Evolutionary conservation across 2,113 vertebrate genomes (phyloP), one percentile per base, ranked within the genome.

Genomic region (Talpa occidentalis): DNA sequence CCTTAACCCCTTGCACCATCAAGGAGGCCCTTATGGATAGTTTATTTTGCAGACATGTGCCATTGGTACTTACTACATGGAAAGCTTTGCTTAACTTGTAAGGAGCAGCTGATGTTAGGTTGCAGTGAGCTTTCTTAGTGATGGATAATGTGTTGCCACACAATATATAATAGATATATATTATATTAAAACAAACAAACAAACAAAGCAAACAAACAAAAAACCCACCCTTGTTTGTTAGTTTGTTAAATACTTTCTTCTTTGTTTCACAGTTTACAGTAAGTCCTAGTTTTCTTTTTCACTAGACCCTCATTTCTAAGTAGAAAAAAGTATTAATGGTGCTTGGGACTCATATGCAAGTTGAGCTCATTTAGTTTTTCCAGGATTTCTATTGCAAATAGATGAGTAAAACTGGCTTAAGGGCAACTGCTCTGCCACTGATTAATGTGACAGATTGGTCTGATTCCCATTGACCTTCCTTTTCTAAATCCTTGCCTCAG

Each of bases 241-340:
- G n/a, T 62, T 59, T 69, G n/a, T 88, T 77, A 2, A 59, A n/a
- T 49, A n/a, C 84, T 76, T 82, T 87, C 32, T 70, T 26, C 11
- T 78, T 95, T 92, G 35, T n/a, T 84, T 94, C 26, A 80, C 14
- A 88, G 9, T 78, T 93, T 54, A 70, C 2, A 83, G 19, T 40
- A 87, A 80, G 67, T 37, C 14, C 37, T 28, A 66, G 54, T 52
- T 76, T 93, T 92, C 14, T 67, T 74, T 94, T 32, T 62, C 28
- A 59, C 42, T 64, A 10, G 35, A 19, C 28, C 32, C 49, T 96
- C 15, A 73, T 37, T 90, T 19, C 32, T 85, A 62, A 84, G 60
- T 87, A 59, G 26, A 60, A 91, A 91, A 84, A 78, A 47, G 3
- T 30, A 64, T 16, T 56, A 80, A 42, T 54, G 76, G n/a, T 74